A percentile compares a stretch with the other conserved stretches of the same genome.
These are phyloP conservation scores for Streptopelia turtur DNA, from an alignment of 2,797 vertebrate species.

Conservation along the genomic window DNA sequence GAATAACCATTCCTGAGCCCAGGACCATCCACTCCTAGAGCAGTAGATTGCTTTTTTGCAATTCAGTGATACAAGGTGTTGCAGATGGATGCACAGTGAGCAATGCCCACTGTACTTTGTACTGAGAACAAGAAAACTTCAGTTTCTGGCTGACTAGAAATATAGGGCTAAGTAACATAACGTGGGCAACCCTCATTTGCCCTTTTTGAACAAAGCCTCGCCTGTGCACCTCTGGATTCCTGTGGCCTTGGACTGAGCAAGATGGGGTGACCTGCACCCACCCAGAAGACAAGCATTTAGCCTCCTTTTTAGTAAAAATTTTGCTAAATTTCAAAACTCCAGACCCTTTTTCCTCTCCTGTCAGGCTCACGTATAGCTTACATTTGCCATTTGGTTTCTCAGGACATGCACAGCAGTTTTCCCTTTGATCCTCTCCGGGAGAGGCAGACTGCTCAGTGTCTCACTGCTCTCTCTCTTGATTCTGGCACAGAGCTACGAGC, in stretches of 20 bases:
- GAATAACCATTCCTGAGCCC: not conserved
- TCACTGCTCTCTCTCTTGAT: not conserved
- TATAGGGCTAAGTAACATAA: not conserved
- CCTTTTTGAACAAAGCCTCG: not conserved
- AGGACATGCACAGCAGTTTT: not conserved
- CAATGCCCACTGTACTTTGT: not conserved
- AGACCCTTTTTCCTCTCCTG: not conserved
- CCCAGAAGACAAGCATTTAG: not conserved
- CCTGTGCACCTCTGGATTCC: not conserved
- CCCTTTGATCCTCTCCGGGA: not conserved
- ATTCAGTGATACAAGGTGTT: not conserved
- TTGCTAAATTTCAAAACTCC: not conserved
- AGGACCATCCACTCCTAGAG: not conserved
- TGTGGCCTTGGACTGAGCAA: not conserved
- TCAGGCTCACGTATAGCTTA: not conserved
- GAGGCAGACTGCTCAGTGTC: not conserved
- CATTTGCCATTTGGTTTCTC: not conserved
- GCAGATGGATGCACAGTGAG: not conserved
- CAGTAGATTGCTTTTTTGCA: not conserved
- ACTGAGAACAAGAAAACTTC: not conserved
- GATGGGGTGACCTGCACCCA: rapidly evolving
- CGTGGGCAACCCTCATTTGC: not conserved
- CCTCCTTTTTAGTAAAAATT: not conserved
- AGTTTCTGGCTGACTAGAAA: not conserved
- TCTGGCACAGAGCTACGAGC: not conserved